phyloP scores from a whole-genome alignment of 2,797 vertebrate genomes.

The Brachyrhaphis roseni region DNA sequence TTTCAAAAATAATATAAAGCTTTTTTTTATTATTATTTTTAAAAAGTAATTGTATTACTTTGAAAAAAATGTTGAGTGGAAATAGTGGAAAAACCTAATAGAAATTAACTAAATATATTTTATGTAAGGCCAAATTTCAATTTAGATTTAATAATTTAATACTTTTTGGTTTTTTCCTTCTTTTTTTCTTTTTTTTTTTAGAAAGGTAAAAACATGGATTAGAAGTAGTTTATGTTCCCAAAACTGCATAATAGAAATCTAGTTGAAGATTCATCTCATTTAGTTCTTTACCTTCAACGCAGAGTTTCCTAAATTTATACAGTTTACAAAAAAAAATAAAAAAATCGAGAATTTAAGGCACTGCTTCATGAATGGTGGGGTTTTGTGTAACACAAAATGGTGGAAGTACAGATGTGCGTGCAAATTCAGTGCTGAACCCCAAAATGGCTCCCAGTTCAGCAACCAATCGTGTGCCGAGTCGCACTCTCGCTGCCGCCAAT shows the following conservation, averaged over 20 bases:
- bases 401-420: conserved; percentile 13
- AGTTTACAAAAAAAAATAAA: not conserved
- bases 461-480: conserved; percentile 45
- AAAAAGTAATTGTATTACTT: not conserved
- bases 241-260: not conserved
- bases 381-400: conserved; percentile 69
- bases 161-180: not conserved
- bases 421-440: conserved; percentile 34
- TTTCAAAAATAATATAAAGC: not conserved
- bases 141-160: not conserved
- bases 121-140: not conserved
- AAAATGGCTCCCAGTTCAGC: conserved; percentile 72
- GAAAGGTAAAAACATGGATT: not conserved
- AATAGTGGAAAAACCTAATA: not conserved
- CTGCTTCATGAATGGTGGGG: not conserved
- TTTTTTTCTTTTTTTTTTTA: not conserved
- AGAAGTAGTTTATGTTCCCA: not conserved
- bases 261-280: not conserved
- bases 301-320: not conserved
- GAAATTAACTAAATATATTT: not conserved
- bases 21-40: not conserved
- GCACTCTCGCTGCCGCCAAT: conserved; percentile 54
- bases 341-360: not conserved
- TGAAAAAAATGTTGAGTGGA: not conserved
- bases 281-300: not conserved